Evolutionary conservation across 2,797 vertebrate genomes (phyloP).

Genomic region (Amniataba percoides): DNA sequence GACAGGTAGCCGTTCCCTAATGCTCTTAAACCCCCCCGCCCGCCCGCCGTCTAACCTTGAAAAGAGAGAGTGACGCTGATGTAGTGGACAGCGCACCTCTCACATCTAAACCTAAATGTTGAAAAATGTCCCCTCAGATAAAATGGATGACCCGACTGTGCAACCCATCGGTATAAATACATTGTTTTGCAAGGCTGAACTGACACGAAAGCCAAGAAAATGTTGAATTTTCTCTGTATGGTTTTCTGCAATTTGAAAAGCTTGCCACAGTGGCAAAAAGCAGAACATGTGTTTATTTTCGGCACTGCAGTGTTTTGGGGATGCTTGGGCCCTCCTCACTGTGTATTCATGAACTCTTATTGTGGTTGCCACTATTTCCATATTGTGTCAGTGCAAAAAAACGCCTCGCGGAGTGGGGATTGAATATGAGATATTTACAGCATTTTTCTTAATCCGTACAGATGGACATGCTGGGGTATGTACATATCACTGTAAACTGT

Average conservation of each 20-base stretch:
- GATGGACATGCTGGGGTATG: slow-evolving; percentile 60
- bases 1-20: slow-evolving; percentile 57
- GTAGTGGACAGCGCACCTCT: slow-evolving; percentile 73
- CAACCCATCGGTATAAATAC: slow-evolving; percentile 66
- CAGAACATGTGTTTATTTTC: slow-evolving; percentile 69
- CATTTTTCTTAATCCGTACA: slow-evolving; percentile 75
- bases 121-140: slow-evolving; percentile 82
- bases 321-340: slow-evolving; percentile 46
- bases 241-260: slow-evolving; percentile 66
- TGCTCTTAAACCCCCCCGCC: slow-evolving; percentile 66
- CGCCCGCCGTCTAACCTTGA: slow-evolving; percentile 74
- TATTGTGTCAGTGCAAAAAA: slow-evolving; percentile 62
- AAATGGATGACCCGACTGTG: slow-evolving; percentile 74
- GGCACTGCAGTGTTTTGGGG: slow-evolving; percentile 64
- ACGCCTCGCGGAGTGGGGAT: slow-evolving; percentile 60
- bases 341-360: slow-evolving; percentile 76
- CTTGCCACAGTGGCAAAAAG: slow-evolving; percentile 51
- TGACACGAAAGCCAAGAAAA: slow-evolving; percentile 68
- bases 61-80: slow-evolving; percentile 77
- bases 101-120: slow-evolving; percentile 79
- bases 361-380: slow-evolving; percentile 73
- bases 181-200: slow-evolving; percentile 76
- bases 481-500: slow-evolving; percentile 65
- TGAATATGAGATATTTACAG: slow-evolving; percentile 75
- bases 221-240: slow-evolving; percentile 59